Conservation (phyloP, 2,113 vertebrate species). For the Malurus alboscapulatus region DNA sequence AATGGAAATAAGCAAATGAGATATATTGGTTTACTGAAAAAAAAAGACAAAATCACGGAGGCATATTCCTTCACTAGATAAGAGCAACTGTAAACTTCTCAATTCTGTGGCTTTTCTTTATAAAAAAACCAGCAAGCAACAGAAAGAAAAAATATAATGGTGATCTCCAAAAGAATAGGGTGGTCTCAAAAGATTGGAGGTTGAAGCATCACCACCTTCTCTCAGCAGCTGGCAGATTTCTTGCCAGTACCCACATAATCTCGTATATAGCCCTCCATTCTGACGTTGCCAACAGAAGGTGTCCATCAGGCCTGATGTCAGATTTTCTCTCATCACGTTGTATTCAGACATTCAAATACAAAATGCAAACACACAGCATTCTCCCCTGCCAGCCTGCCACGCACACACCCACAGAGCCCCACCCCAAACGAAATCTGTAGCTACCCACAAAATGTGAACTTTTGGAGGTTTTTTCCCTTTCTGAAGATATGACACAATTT, state of each 20-base stretch:
- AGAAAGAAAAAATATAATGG: neutral
- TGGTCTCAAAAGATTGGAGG: neutral
- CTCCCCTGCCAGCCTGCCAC: neutral
- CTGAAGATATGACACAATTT: neutral
- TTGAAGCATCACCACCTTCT: neutral
- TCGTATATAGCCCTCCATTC: accelerated
- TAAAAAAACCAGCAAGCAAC: accelerated
- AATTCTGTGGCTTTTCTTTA: neutral
- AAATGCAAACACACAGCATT: accelerated
- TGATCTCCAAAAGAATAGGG: neutral
- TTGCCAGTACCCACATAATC: neutral
- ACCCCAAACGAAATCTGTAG: neutral
- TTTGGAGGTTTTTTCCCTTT: neutral
- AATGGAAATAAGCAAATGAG: neutral
- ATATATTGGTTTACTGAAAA: neutral
- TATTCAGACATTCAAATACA: neutral
- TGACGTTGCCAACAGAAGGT: neutral
- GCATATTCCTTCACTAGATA: neutral
- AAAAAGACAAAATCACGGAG: neutral
- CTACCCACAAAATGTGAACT: neutral
- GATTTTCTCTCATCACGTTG: neutral
- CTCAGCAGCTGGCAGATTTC: neutral
- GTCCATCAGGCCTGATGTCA: neutral
- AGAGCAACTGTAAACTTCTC: neutral
- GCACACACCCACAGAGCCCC: neutral